Evolutionary conservation across 2,888 invertebrate genomes (phyloP), one percentile per base, ranked within the genome.

Genomic region (Ophion ellenae): DNA sequence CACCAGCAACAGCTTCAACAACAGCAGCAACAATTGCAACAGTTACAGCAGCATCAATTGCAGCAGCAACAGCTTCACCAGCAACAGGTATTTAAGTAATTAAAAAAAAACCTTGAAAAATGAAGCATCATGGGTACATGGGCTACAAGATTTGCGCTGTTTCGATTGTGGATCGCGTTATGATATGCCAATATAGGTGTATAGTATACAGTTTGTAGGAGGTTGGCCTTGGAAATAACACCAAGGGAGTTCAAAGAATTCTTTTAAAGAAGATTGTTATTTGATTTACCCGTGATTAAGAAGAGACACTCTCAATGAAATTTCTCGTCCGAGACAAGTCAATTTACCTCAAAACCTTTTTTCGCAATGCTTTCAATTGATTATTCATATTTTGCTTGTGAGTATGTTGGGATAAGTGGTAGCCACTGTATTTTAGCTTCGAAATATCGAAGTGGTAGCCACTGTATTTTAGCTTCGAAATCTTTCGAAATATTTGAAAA

Each of bases 1-100:
- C 94, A 94, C 79, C 91, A 92, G 78, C 92, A 95, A 81, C 95
- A 94, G 24, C 95, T 94, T 73, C 89, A 95, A 59, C 92, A 92
- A 87, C 95, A 95, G 87, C 95, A 95, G 88, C 96, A 95, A 89
- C 95, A 96, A 90, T 95, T 95, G 74, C 95, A 95, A 83, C 92
- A 95, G 89, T 95, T 96, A 91, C 96, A 95, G 90, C 93, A 93
- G 57, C 94, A 94, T 83, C 94, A 94, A 88, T 91, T 93, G 89
- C 95, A 96, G 89, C 93, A 94, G 82, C 93, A 95, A 83, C 95
- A 95, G 57, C 95, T 95, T 81, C 91, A 96, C 91, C 96, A 96
- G 89, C 96, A 96, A 93, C 96, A 95, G 92, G 93, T 93, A 93
- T 93, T 93, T 93, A 92, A 93, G 91, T 92, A 91, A 92, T 78